A percentile compares a stretch with the other conserved stretches of the same genome.
Evolutionary conservation across 1,140 invertebrate species (phyloP).

Genomic region (Drosophila navojoa): DNA sequence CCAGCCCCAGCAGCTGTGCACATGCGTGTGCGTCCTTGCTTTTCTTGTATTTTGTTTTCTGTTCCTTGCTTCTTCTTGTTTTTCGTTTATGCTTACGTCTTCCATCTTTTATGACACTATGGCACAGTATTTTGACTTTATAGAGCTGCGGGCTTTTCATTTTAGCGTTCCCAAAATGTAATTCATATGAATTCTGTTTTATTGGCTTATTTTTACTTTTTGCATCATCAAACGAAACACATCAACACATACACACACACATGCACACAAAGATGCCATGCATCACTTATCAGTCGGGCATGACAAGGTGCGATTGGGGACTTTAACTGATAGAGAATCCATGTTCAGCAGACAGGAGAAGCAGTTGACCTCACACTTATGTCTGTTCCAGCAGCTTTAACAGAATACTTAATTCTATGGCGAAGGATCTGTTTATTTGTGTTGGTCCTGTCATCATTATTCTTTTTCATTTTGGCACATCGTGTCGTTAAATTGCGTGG

Average conservation of each 20-base stretch:
- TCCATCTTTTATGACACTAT: slow-evolving; percentile 37
- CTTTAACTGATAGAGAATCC: neutral
- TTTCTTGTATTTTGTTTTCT: neutral
- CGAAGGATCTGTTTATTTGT: neutral
- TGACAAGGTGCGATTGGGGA: neutral
- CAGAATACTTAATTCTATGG: neutral
- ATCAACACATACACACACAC: no score
- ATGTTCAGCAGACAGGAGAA: neutral
- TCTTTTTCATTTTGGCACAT: slow-evolving; percentile 5
- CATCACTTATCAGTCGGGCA: no score
- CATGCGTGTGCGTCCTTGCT: neutral
- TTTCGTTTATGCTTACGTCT: slow-evolving; percentile 8
- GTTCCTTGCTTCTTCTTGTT: neutral
- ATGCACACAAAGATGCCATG: neutral
- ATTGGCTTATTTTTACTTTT: slow-evolving; percentile 33
- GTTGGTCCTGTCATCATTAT: slow-evolving; percentile 1
- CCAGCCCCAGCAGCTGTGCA: slow-evolving; percentile 14
- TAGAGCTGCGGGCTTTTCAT: slow-evolving; percentile 3
- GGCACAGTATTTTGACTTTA: slow-evolving; percentile 19
- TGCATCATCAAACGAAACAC: slow-evolving; percentile 8
- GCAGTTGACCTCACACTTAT: neutral
- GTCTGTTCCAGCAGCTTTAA: neutral
- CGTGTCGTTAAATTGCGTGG: slow-evolving; percentile 47
- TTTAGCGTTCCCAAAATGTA: slow-evolving; percentile 23
- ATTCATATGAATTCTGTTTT: slow-evolving; percentile 25